These are phyloP conservation scores for Pyralis farinalis DNA, from an alignment of 2,888 invertebrate species.

Conservation along the genomic window DNA sequence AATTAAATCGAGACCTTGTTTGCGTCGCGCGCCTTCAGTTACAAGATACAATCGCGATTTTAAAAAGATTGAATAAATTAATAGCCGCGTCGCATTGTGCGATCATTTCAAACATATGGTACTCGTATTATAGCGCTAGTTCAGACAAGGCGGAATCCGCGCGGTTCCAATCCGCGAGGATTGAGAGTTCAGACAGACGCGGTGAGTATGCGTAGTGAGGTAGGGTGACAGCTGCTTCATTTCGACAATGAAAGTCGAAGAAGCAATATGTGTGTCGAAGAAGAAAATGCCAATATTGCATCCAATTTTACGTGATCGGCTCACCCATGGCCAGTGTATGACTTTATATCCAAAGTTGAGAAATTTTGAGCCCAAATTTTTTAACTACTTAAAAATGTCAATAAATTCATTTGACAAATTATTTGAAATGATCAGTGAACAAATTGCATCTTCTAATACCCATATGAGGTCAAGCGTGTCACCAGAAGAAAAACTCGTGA, in stretches of 20 bases:
- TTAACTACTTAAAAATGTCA: conserved; percentile 14
- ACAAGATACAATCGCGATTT: too few species aligned
- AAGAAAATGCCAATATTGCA: conserved; percentile 14
- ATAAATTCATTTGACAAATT: conserved; percentile 7
- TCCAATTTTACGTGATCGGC: conserved; percentile 16
- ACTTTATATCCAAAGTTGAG: conserved; percentile 17
- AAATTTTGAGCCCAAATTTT: conserved; percentile 10
- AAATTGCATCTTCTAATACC: too few species aligned
- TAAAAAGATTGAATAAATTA: too few species aligned
- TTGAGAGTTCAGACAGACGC: background rate
- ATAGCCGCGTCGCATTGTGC: too few species aligned
- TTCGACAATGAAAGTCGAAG: conserved; percentile 12
- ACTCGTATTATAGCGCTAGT: too few species aligned
- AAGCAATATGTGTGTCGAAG: conserved; percentile 7
- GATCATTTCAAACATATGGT: too few species aligned
- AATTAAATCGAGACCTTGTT: too few species aligned
- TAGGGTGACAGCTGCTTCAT: background rate
- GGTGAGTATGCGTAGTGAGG: background rate
- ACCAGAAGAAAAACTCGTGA: too few species aligned
- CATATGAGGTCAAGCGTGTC: too few species aligned
- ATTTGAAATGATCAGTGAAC: too few species aligned
- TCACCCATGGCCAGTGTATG: conserved; percentile 15
- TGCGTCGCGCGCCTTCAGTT: too few species aligned
- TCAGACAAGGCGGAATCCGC: background rate
- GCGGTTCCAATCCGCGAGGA: background rate